These are phyloP conservation scores for Thelaira solivaga DNA, from an alignment of 2,888 invertebrate species.

Conservation along the genomic window DNA sequence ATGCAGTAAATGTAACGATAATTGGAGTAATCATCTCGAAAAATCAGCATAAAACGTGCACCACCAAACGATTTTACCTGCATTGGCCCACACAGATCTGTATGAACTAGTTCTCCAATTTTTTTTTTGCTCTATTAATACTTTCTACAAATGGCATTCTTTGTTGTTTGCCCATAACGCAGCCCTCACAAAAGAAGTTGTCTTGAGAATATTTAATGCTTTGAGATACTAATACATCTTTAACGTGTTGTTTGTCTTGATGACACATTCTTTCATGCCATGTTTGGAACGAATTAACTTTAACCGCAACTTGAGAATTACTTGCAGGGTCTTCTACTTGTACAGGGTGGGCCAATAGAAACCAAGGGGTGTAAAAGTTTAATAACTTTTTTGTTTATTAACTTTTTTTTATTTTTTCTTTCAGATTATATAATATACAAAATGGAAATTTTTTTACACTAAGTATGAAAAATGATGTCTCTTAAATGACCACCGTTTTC, in stretches of 20 bases:
- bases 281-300: conserved; percentile 43
- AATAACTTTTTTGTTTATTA: too few relatives aligned
- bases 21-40: conserved; percentile 63
- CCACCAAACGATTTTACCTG: conserved; percentile 59
- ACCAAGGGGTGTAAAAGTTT: too few relatives aligned
- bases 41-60: conserved; percentile 61
- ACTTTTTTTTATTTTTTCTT: too few relatives aligned
- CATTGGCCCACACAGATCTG: conserved; percentile 64
- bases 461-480: too few relatives aligned
- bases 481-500: too few relatives aligned
- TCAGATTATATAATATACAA: too few relatives aligned
- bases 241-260: conserved; percentile 62
- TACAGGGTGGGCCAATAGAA: too few relatives aligned
- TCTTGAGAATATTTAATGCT: conserved; percentile 51
- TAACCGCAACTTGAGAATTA: conserved; percentile 26
- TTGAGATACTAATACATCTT: conserved; percentile 48
- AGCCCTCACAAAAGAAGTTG: conserved; percentile 62
- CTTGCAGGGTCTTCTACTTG: too few relatives aligned
- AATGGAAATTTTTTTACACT: too few relatives aligned
- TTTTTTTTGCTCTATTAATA: conserved; percentile 46
- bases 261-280: conserved; percentile 66
- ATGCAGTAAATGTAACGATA: conserved; percentile 59
- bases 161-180: conserved; percentile 63
- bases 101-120: conserved; percentile 61
- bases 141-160: conserved; percentile 52